Percentiles rank a stretch among this genome's conserved stretches.
Conservation (phyloP, 1,140 invertebrate species). For the Ceratina calcarata region DNA sequence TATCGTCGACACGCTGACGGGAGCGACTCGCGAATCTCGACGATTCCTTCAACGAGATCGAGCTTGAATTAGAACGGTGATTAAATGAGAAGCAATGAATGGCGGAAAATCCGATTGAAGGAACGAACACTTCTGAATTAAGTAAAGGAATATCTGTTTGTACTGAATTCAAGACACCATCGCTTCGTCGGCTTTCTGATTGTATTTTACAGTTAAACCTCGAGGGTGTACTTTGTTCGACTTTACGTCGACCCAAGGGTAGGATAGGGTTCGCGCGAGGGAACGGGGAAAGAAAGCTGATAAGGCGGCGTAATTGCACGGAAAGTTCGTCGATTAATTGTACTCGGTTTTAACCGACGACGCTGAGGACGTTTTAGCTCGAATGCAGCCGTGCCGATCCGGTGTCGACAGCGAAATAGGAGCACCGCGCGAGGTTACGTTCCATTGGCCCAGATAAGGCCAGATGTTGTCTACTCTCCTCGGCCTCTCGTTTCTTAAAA, state of each 20-base stretch:
- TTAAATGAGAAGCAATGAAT: too few species aligned
- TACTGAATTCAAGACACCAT: not conserved
- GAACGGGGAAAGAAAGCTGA: not conserved
- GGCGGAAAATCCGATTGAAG: too few species aligned
- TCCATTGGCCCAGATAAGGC: conserved; percentile 69
- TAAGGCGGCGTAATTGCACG: conserved; percentile 8
- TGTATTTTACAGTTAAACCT: conserved; percentile 1
- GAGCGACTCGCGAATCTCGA: not conserved
- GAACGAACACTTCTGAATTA: not conserved
- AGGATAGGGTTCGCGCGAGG: not conserved
- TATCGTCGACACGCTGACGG: conserved; percentile 32
- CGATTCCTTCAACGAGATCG: not conserved
- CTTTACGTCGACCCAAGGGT: not conserved
- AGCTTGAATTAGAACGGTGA: conserved; percentile 1
- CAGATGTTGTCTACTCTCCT: conserved; percentile 19
- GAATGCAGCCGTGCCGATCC: conserved; percentile 1
- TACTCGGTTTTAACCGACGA: not conserved
- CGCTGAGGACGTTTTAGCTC: conserved; percentile 17
- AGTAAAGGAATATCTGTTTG: not conserved
- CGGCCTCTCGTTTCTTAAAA: conserved; percentile 15
- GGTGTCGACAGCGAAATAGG: conserved; percentile 2
- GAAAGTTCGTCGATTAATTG: conserved; percentile 32
- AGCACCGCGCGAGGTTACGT: conserved; percentile 41
- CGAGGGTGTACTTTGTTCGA: not conserved
- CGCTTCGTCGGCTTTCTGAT: not conserved